Evolutionary conservation across 2,113 vertebrate genomes (phyloP).

Genomic region (Chroicocephalus ridibundus): DNA sequence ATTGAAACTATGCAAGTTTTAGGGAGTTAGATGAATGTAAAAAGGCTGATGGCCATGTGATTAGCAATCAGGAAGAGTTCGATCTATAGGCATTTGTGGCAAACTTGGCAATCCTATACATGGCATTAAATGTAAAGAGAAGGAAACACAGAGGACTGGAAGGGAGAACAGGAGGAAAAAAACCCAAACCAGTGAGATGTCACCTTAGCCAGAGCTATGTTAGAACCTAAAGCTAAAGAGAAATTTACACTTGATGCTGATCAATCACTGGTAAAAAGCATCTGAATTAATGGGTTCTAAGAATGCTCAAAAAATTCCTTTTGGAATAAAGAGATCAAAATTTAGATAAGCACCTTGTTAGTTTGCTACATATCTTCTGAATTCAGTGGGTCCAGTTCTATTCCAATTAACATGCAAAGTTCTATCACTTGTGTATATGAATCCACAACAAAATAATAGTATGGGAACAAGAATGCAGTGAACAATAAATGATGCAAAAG

Average conservation of each 20-base stretch:
- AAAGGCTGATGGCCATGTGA: not conserved
- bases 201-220: not conserved
- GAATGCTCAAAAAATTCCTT: not conserved
- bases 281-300: not conserved
- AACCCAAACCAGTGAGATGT: fast-evolving
- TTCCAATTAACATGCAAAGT: not conserved
- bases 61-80: not conserved
- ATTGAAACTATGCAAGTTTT: not conserved
- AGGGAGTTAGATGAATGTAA: not conserved
- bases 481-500: not conserved
- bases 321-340: not conserved
- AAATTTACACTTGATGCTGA: not conserved
- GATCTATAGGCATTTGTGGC: not conserved
- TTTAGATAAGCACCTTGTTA: not conserved
- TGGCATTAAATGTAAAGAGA: not conserved
- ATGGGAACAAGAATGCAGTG: not conserved
- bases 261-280: not conserved
- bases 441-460: not conserved
- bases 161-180: not conserved
- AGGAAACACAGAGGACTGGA: not conserved
- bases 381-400: not conserved
- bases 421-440: not conserved
- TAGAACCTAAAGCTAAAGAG: not conserved
- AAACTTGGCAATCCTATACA: not conserved
- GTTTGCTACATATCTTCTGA: not conserved